These are phyloP conservation scores for Zingel zingel DNA, from an alignment of 2,113 vertebrate species.

Conservation along the genomic window DNA sequence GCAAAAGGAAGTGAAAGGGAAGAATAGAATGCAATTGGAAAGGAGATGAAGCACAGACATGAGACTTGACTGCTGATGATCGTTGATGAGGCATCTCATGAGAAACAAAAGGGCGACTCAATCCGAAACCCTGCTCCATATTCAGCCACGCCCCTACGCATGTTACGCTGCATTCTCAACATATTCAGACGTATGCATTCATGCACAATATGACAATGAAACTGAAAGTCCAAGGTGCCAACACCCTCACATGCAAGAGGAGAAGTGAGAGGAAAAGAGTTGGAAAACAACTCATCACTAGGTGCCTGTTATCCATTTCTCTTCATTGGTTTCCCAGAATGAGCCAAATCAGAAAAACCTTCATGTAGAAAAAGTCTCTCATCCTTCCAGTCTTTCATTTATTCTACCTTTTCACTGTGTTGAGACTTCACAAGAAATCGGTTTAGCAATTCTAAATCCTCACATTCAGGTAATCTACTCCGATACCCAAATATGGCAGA, in stretches of 20 bases:
- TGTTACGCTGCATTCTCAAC: not conserved
- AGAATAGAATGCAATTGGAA: slow-evolving; percentile 23
- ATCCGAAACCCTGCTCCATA: not conserved
- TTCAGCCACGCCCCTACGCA: not conserved
- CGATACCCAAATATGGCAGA: slow-evolving; percentile 7
- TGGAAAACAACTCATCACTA: slow-evolving; percentile 12
- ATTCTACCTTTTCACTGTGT: slow-evolving; percentile 29
- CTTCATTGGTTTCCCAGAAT: slow-evolving; percentile 55
- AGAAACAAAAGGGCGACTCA: slow-evolving; percentile 23
- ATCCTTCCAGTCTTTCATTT: slow-evolving; percentile 4
- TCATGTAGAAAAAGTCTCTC: slow-evolving; percentile 17
- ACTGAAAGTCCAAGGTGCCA: slow-evolving; percentile 12
- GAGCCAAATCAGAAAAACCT: slow-evolving; percentile 28
- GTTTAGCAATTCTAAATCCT: slow-evolving; percentile 24
- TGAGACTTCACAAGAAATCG: not conserved
- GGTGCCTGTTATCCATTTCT: slow-evolving; percentile 6
- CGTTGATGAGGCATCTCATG: slow-evolving; percentile 26
- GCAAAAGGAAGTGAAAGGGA: slow-evolving; percentile 49
- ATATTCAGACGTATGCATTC: slow-evolving; percentile 47
- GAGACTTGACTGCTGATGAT: slow-evolving; percentile 41
- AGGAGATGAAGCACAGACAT: slow-evolving; percentile 14
- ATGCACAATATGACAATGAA: slow-evolving; percentile 38
- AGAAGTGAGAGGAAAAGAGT: not conserved
- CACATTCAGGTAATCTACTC: slow-evolving; percentile 35
- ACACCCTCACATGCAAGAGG: not conserved